Conservation (phyloP, 2,113 vertebrate species). For the Aptenodytes patagonicus region DNA sequence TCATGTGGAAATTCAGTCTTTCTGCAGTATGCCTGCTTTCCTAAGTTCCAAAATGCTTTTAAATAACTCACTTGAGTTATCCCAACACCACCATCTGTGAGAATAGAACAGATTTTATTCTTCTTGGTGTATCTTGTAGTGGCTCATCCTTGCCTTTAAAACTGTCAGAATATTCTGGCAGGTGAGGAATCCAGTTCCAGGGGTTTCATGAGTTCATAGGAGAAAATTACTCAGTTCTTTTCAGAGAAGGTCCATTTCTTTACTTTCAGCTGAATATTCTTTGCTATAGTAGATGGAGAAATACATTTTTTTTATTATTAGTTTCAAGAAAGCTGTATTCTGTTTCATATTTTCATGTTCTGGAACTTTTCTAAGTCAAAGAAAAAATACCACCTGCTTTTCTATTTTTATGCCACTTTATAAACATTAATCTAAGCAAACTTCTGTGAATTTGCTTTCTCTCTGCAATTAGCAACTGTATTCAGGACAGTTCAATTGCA, state of each 20-base stretch:
- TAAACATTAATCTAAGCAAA: neutral
- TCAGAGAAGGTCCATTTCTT: neutral
- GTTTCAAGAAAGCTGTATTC: neutral
- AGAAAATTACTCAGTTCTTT: neutral
- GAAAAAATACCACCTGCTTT: neutral
- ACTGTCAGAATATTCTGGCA: neutral
- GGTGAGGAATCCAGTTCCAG: neutral
- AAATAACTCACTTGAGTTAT: neutral
- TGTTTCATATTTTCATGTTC: neutral
- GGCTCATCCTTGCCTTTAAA: neutral
- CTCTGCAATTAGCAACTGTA: neutral
- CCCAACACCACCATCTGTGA: neutral
- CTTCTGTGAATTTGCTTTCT: neutral
- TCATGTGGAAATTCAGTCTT: neutral
- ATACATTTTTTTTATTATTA: neutral
- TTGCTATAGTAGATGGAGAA: neutral
- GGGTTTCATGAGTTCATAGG: neutral
- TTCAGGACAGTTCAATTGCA: neutral
- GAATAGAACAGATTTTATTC: neutral
- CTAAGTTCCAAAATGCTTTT: neutral
- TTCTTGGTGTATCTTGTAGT: neutral
- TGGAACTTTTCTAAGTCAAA: neutral
- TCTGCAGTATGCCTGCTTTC: neutral
- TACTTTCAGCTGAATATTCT: neutral
- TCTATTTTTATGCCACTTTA: neutral